Base-by-base conservation (phyloP, 37 sponge, comb jelly and placozoan species). In the Eunapius fragilis region DNA sequence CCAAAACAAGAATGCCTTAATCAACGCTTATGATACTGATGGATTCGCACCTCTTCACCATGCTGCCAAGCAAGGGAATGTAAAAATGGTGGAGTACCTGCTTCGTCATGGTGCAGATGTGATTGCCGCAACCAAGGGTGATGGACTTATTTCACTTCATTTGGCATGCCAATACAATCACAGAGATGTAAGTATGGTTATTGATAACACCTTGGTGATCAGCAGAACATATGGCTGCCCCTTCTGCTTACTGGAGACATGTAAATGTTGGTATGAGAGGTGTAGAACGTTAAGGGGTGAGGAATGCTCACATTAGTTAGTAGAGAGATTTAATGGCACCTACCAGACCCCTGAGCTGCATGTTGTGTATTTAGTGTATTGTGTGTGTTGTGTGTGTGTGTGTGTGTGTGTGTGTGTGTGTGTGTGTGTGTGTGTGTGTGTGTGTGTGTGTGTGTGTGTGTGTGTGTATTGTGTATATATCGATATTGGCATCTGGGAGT, bases 161-260 rank as follows among this genome's bases (percentile, higher is more conserved):
- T 85, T 92, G 25, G 95, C 97, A 26, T 94, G 97, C 70, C 97
- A 96, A 71, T 98, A 96, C 85, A 92, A 96, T 80, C 90, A 96
- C 80, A 88, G 87, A 70, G 92, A 95, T 81, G 96, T 95, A 49
- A 75, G 96, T 17, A 0, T 68, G 67, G 58, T 17, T 58, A 19
- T 10, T 58, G 14, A 17, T 58, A 2, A 19, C 58, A 58, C 14
- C 58, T 58, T 58, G 14, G 58, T 58, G 58, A 58, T 58, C n/a
- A 17, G 41, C 3, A 41, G 3, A 3, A 3, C 41, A 41, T 41
- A 58, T 45, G 58, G 58, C 58, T 17, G 14, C 6, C 17, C 1
- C 58, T 17, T 17, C 6, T 19, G 0, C 58, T 17, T 58, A 58
- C 0, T 2, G 7, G 58, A 17, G 6, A 17, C 22, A 17, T 10